Evolutionary conservation across 1,140 invertebrate species (phyloP).

Genomic region (Platorchestia sp.): DNA sequence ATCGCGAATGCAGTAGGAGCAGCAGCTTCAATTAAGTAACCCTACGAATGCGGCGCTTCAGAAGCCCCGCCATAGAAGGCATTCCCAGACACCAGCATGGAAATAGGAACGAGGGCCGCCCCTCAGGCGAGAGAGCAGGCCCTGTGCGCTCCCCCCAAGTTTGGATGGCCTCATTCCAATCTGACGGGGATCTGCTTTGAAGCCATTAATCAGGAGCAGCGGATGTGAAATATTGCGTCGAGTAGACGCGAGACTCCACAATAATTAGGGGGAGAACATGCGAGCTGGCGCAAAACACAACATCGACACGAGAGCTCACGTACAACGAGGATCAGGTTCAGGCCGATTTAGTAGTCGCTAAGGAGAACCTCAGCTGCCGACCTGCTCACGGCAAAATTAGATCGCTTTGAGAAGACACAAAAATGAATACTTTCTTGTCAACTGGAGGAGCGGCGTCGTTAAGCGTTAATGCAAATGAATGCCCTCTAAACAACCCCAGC

Average conservation of each 20-base stretch:
- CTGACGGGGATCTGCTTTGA: slow-evolving; percentile 55
- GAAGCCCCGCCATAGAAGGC: background rate
- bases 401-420: background rate
- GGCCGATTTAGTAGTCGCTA: background rate
- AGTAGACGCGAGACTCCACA: slow-evolving; percentile 46
- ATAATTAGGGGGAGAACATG: slow-evolving; percentile 37
- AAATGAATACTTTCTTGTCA: slow-evolving; percentile 11
- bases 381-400: slow-evolving; percentile 28
- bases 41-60: background rate
- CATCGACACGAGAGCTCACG: slow-evolving; percentile 52
- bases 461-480: background rate
- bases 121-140: background rate
- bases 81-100: background rate
- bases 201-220: slow-evolving; percentile 54
- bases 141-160: background rate
- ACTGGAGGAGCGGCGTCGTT: background rate
- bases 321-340: slow-evolving; percentile 7
- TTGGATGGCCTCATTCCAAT: slow-evolving; percentile 55
- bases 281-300: background rate
- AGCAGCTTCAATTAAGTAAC: background rate
- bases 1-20: background rate
- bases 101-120: background rate
- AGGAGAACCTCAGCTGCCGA: slow-evolving; percentile 21
- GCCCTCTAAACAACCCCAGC: background rate
- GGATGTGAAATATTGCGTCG: slow-evolving; percentile 53